Conservation (phyloP, 2,888 invertebrate species). For the Tenthredo scrophulariae region DNA sequence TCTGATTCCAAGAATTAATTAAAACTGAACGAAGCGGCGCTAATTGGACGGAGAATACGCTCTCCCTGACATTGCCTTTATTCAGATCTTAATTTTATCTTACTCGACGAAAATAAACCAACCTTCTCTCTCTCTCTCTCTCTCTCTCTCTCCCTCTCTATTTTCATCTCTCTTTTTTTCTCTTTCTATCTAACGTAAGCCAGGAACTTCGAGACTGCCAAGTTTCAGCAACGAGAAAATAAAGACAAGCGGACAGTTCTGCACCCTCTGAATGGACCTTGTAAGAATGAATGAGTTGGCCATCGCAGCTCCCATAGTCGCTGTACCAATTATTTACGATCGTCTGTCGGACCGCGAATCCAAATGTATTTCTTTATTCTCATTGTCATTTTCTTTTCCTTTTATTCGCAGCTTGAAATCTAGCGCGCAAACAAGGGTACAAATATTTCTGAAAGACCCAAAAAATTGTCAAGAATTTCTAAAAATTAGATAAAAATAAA, state of each 20-base stretch:
- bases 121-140: not conserved
- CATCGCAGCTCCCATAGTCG: not conserved
- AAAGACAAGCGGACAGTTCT: conserved; percentile 22
- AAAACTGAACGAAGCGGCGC: conserved; percentile 20
- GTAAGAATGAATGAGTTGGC: conserved; percentile 23
- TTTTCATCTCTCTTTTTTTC: not conserved
- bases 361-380: not conserved
- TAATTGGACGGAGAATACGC: conserved; percentile 30
- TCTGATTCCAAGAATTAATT: conserved; percentile 22
- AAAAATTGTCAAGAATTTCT: not conserved
- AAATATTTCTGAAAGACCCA: not conserved
- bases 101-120: conserved; percentile 41
- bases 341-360: not conserved
- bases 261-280: conserved; percentile 9
- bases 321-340: conserved; percentile 41
- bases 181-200: not conserved
- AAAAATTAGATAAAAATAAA: not conserved
- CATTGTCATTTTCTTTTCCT: not conserved
- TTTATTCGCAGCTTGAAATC: not conserved
- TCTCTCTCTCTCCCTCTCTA: not conserved
- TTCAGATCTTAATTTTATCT: conserved; percentile 41
- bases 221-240: conserved; percentile 31
- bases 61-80: conserved; percentile 31
- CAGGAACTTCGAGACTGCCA: conserved; percentile 4
- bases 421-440: not conserved